These are phyloP conservation scores for Catalaphyllia jardinei DNA, from an alignment of 64 coral and sea anemone species.

Conservation along the genomic window DNA sequence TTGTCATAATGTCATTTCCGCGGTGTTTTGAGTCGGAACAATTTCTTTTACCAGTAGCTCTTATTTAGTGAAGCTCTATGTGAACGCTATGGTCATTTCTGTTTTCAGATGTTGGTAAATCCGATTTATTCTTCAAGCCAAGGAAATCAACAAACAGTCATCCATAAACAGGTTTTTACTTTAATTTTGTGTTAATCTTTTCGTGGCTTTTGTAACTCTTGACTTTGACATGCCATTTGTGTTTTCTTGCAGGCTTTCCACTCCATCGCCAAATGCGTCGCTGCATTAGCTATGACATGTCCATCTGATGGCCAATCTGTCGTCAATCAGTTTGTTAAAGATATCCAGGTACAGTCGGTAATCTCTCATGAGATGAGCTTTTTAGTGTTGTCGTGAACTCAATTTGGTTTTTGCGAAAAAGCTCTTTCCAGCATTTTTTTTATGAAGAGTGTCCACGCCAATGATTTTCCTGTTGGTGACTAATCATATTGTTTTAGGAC, in stretches of 20 bases:
- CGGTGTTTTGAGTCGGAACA: no score
- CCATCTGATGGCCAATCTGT: constrained; percentile 75
- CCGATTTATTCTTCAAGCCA: constrained; percentile 89
- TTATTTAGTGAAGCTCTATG: not conserved
- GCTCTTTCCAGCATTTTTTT: no score
- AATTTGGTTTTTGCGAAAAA: no score
- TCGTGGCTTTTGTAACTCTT: not conserved
- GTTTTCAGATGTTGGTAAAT: constrained; percentile 86
- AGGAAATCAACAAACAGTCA: constrained; percentile 45
- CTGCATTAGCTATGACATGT: constrained; percentile 87
- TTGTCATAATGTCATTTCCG: no score
- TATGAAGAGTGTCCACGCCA: no score
- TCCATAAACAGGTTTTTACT: constrained; percentile 94
- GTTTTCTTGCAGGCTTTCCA: constrained; percentile 74
- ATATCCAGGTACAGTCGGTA: constrained; percentile 74
- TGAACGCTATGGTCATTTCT: not conserved
- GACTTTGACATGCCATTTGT: not conserved
- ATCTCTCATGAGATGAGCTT: no score
- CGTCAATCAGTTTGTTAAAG: constrained; percentile 88
- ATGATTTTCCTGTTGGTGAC: no score
- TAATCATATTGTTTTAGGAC: no score
- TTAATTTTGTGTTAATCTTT: not conserved
- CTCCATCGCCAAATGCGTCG: constrained; percentile 98
- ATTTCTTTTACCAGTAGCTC: not conserved
- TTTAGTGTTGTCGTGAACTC: no score